Evolutionary conservation across 2,113 vertebrate genomes (phyloP).

Genomic region (Trichechus manatus): DNA sequence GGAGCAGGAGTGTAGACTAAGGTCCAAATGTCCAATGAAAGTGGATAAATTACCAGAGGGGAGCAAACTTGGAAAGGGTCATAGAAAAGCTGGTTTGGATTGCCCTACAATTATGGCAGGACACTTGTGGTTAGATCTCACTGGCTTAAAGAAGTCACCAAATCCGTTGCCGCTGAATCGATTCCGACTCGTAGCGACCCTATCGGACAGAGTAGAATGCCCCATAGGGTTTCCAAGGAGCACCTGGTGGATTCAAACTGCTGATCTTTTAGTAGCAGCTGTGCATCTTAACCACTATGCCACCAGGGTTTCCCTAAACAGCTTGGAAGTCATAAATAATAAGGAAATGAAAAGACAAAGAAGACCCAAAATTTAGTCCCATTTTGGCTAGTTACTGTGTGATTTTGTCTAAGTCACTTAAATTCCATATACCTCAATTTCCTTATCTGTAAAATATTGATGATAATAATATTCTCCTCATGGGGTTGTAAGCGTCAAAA

Average conservation of each 20-base stretch:
- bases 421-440: background rate
- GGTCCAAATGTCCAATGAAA: background rate
- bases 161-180: too few species aligned
- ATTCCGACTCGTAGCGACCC: too few species aligned
- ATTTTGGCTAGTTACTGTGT: background rate
- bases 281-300: too few species aligned
- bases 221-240: too few species aligned
- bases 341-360: slow-evolving; percentile 24
- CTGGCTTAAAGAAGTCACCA: too few species aligned
- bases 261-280: too few species aligned
- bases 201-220: too few species aligned
- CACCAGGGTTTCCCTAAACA: background rate
- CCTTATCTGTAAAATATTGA: too few species aligned
- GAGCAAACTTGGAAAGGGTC: background rate
- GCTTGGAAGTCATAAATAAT: background rate
- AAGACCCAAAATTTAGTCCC: background rate
- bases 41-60: background rate
- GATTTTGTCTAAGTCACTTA: background rate
- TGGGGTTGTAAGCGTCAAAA: background rate
- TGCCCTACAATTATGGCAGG: background rate
- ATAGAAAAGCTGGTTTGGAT: background rate
- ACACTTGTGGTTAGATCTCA: background rate
- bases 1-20: background rate
- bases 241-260: too few species aligned
- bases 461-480: background rate